Base-by-base conservation (phyloP, 2,113 vertebrate species). In the Anoplopoma fimbria region DNA sequence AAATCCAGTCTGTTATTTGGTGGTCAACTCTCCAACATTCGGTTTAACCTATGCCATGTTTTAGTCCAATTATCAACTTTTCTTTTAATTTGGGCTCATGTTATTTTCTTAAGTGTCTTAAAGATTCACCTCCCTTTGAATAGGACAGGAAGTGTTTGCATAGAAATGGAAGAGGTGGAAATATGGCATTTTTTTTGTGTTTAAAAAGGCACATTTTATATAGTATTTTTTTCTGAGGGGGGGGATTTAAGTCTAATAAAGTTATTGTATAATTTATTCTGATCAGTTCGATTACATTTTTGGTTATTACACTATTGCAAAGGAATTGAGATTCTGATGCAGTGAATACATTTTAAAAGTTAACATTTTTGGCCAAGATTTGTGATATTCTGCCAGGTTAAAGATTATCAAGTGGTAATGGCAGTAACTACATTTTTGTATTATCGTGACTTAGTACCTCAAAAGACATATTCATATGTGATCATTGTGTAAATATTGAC, bases 401-500 rank as follows among this genome's bases (percentile, higher is more conserved):
- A 79, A 62, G 60, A 69, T 84, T 65, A 81, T 85, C 25, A 45
- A 17, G 36, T 61, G 74, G n/a, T 57, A 69, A 49, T 38, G 72
- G 57, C 71, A 69, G 71, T 77, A 74, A 75, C 36, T 69, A 23
- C n/a, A 84, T 82, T 85, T 83, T 82, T 75, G 51, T 83, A 87
- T 84, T 79, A 81, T 82, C 9, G 64, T 91, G 83, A 90, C 82
- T 85, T 87, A 84, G 86, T 89, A 88, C 81, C 75, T 91, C 77
- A 89, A 88, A 87, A 63, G 3, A 77, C 53, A 78, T 90, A 86
- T 79, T 82, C 83, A 72, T 34, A 76, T 74, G 71, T 83, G 63
- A 85, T 92, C 69, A 79, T 91, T 33, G 31, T 94, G 93, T 94
- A 94, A 91, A 94, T 93, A 94, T n/a, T 71, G 72, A 74, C 61